phyloP scores from a whole-genome alignment of 2,113 vertebrate species.

The Anser cygnoides region DNA sequence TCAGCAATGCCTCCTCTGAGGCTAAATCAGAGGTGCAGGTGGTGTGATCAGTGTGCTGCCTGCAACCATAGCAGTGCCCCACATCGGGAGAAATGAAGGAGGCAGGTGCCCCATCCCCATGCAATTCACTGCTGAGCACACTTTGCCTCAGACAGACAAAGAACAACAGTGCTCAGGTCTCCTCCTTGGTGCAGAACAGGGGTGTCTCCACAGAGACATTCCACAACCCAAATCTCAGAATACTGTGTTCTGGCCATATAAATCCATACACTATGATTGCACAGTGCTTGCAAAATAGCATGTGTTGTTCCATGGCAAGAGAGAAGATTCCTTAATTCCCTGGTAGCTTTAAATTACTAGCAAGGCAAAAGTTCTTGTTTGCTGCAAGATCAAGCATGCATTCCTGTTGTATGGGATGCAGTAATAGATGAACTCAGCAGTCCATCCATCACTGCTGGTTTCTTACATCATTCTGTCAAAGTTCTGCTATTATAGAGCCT shows the following conservation, averaged over 20 bases:
- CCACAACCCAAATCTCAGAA: not conserved
- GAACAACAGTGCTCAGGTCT: not conserved
- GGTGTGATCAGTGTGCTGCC: not conserved
- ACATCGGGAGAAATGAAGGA: fast-evolving
- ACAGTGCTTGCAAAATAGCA: not conserved
- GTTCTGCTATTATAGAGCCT: not conserved
- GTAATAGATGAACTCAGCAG: not conserved
- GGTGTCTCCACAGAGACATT: not conserved
- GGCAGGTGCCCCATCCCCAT: not conserved
- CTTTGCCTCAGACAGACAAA: not conserved
- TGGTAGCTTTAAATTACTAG: not conserved
- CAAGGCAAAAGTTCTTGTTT: not conserved
- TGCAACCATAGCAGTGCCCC: not conserved
- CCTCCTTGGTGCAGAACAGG: not conserved
- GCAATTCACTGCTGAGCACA: fast-evolving
- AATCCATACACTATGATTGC: not conserved
- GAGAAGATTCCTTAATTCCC: not conserved
- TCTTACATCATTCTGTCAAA: not conserved
- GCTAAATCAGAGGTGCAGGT: not conserved
- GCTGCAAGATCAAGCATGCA: not conserved
- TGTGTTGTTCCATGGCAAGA: not conserved
- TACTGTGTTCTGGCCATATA: not conserved
- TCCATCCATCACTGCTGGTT: not conserved
- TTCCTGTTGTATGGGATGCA: not conserved
- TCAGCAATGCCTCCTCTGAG: not conserved